Evolutionary conservation across 2,113 vertebrate genomes (phyloP).

Genomic region (Potamarius usumacintae): DNA sequence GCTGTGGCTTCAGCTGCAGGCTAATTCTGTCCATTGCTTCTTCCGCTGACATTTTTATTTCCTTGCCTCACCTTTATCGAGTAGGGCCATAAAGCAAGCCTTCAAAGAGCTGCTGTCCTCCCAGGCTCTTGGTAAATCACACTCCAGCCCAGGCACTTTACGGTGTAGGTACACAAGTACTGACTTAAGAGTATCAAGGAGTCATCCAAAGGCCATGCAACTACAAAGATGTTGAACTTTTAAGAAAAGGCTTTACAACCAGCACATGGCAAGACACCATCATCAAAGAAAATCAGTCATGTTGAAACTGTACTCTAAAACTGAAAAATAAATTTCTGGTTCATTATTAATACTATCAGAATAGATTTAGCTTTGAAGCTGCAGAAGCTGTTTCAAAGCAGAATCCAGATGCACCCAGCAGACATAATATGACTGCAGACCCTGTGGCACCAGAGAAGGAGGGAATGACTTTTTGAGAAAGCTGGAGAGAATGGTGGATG

Average conservation of each 20-base stretch:
- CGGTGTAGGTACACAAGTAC: not conserved
- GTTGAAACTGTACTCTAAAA: not conserved
- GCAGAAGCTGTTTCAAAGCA: not conserved
- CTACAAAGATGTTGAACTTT: slow-evolving; percentile 6
- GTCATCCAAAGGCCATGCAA: not conserved
- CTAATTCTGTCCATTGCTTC: slow-evolving; percentile 55
- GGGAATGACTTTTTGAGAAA: not conserved
- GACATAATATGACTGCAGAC: not conserved
- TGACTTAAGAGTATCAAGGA: not conserved
- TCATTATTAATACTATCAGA: not conserved
- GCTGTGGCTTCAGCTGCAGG: slow-evolving; percentile 56
- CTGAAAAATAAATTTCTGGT: not conserved
- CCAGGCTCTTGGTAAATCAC: slow-evolving; percentile 26
- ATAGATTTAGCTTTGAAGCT: not conserved
- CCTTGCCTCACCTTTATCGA: slow-evolving; percentile 51
- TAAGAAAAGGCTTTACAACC: not conserved
- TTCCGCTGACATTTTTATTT: slow-evolving; percentile 64
- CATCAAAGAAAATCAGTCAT: slow-evolving; percentile 4
- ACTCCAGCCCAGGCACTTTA: slow-evolving; percentile 15
- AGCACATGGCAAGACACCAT: not conserved
- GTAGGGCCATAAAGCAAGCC: slow-evolving; percentile 48
- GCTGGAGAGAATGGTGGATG: not conserved
- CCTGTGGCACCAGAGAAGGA: not conserved
- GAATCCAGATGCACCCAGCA: not conserved
- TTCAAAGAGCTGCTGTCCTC: slow-evolving; percentile 33